Conservation (phyloP, 2,888 invertebrate genomes). For the Hesperia comma region DNA sequence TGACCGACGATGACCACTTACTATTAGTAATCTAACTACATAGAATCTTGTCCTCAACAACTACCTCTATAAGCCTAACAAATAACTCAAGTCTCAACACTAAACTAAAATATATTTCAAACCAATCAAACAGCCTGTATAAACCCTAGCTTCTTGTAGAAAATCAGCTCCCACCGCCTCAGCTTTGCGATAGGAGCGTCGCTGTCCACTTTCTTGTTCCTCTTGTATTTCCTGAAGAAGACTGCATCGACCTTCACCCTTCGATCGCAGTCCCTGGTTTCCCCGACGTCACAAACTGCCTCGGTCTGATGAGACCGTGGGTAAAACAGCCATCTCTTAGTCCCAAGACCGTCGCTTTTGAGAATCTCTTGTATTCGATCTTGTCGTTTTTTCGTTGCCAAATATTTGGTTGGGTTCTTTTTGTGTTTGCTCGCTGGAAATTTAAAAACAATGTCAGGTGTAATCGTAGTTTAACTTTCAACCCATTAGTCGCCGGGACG, state of each 20-base stretch:
- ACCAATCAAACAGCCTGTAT: slow-evolving; percentile 65
- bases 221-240: slow-evolving; percentile 73
- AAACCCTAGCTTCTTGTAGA: slow-evolving; percentile 78
- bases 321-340: slow-evolving; percentile 74
- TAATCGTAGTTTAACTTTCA: background rate
- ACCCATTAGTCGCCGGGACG: too few relatives aligned
- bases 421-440: slow-evolving; percentile 67
- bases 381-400: slow-evolving; percentile 71
- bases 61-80: too few relatives aligned
- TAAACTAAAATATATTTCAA: slow-evolving; percentile 23
- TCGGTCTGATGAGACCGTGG: slow-evolving; percentile 52
- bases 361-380: slow-evolving; percentile 69
- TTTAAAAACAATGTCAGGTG: background rate
- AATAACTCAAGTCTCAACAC: background rate
- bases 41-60: too few relatives aligned
- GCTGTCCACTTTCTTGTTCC: slow-evolving; percentile 62
- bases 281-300: slow-evolving; percentile 43
- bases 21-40: too few relatives aligned
- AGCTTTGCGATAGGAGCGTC: slow-evolving; percentile 73
- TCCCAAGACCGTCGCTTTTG: slow-evolving; percentile 73
- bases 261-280: slow-evolving; percentile 62
- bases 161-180: slow-evolving; percentile 74
- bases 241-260: slow-evolving; percentile 72
- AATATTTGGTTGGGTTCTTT: slow-evolving; percentile 66
- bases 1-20: too few relatives aligned